phyloP scores from a whole-genome alignment of 2,888 invertebrate genomes.

The Vesta saturnalis region DNA sequence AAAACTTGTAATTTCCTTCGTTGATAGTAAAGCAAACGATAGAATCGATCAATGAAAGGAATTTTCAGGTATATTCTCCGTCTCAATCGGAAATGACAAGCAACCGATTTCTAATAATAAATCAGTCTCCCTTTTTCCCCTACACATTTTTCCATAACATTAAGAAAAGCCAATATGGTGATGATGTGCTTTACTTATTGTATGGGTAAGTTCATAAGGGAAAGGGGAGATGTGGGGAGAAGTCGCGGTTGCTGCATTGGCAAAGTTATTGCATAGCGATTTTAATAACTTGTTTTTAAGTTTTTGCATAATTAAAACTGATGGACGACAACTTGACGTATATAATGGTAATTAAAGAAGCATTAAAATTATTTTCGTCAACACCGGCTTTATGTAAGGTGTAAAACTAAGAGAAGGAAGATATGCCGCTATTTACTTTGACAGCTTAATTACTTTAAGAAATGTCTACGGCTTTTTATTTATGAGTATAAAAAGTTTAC shows the following conservation, averaged over 20 bases:
- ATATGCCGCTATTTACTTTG: constrained; percentile 16
- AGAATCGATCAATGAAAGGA: constrained; percentile 16
- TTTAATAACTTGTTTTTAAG: not conserved
- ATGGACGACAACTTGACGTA: constrained; percentile 15
- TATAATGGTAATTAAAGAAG: constrained; percentile 22
- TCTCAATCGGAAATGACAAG: constrained; percentile 54
- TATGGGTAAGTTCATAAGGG: constrained; percentile 15
- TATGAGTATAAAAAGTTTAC: not conserved
- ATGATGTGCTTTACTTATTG: constrained; percentile 16
- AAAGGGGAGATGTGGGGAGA: not conserved
- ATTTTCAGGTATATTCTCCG: constrained; percentile 44
- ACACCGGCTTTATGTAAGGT: constrained; percentile 6
- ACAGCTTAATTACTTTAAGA: constrained; percentile 26
- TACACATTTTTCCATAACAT: constrained; percentile 19
- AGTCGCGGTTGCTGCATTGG: not conserved
- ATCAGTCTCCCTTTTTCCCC: constrained; percentile 44
- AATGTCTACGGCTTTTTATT: constrained; percentile 19
- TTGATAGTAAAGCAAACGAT: constrained; percentile 15
- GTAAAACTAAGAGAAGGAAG: constrained; percentile 11
- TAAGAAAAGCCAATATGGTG: constrained; percentile 3
- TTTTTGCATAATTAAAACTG: constrained; percentile 20
- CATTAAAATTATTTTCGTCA: constrained; percentile 25
- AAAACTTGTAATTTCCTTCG: constrained; percentile 28
- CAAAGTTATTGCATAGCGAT: constrained; percentile 14
- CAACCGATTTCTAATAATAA: constrained; percentile 54